A percentile compares a stretch with the other conserved stretches of the same genome.
These are phyloP conservation scores for Paratilapia polleni DNA, from an alignment of 2,113 vertebrate genomes.

Conservation along the genomic window DNA sequence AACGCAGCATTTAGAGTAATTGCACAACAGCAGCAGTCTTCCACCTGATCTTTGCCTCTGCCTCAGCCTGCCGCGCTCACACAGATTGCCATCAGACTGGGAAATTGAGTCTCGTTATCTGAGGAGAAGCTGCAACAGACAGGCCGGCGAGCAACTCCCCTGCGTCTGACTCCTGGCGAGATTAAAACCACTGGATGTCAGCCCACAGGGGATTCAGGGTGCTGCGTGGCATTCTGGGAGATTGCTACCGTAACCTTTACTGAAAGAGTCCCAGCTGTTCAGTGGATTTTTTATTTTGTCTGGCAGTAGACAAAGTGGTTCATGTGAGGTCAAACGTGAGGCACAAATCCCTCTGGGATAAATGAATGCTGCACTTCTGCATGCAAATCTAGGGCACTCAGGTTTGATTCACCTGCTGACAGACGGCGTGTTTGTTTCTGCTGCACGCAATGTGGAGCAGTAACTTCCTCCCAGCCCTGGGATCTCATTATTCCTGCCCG, in stretches of 20 bases:
- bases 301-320: conserved; percentile 23
- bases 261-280: conserved; percentile 54
- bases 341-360: neutral
- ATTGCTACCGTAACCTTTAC: conserved; percentile 49
- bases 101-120: conserved; percentile 49
- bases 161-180: conserved; percentile 25
- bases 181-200: conserved; percentile 45
- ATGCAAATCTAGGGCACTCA: neutral
- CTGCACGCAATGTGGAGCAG: conserved; percentile 2
- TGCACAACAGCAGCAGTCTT: conserved; percentile 5
- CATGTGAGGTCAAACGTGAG: neutral
- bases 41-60: conserved; percentile 22
- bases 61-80: neutral
- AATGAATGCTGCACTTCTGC: neutral
- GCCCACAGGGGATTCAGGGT: conserved; percentile 12
- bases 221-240: conserved; percentile 45
- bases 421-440: conserved; percentile 2
- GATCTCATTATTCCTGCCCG: conserved; percentile 53
- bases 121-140: conserved; percentile 1
- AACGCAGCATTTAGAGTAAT: conserved; percentile 22
- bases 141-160: conserved; percentile 7
- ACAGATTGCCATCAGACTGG: conserved; percentile 15
- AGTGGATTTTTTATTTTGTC: neutral
- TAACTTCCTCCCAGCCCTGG: neutral
- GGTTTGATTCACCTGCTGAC: conserved; percentile 15